Evolutionary conservation across 2,888 invertebrate genomes (phyloP).

Genomic region (Sympetrum striolatum): DNA sequence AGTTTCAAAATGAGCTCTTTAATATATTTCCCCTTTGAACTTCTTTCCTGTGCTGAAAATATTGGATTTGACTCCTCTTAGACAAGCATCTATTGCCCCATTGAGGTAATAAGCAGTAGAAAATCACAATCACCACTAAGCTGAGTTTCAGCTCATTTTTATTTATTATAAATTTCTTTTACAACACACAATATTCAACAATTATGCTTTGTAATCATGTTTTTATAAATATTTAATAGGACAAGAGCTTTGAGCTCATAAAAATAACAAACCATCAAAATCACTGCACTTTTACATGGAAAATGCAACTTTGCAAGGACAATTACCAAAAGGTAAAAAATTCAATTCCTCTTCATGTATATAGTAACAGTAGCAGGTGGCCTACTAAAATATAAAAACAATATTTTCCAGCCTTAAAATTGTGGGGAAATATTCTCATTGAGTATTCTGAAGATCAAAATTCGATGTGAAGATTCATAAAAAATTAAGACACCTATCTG

Average conservation of each 20-base stretch:
- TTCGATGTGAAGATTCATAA: not conserved
- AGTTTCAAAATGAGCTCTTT: too few species aligned
- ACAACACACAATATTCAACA: slow-evolving; percentile 36
- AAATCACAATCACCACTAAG: not conserved
- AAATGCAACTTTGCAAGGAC: not conserved
- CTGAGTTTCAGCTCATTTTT: slow-evolving; percentile 11
- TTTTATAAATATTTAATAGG: slow-evolving; percentile 16
- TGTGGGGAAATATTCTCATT: not conserved
- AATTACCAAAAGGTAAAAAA: not conserved
- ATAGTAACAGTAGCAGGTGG: not conserved
- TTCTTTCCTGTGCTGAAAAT: not conserved
- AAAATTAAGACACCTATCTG: not conserved
- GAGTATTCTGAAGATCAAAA: not conserved
- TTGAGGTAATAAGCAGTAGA: not conserved
- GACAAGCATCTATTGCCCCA: not conserved
- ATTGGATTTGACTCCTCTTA: not conserved
- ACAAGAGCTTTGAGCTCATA: slow-evolving; percentile 2
- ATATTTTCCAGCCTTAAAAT: not conserved
- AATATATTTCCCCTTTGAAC: too few species aligned
- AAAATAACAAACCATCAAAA: slow-evolving; percentile 35
- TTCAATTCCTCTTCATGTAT: not conserved
- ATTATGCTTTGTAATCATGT: slow-evolving; percentile 29
- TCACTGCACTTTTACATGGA: not conserved
- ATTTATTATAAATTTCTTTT: slow-evolving; percentile 36
- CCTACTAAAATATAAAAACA: not conserved